These are phyloP conservation scores for Neocrepidodera transversa DNA, from an alignment of 2,888 invertebrate genomes.

Conservation along the genomic window DNA sequence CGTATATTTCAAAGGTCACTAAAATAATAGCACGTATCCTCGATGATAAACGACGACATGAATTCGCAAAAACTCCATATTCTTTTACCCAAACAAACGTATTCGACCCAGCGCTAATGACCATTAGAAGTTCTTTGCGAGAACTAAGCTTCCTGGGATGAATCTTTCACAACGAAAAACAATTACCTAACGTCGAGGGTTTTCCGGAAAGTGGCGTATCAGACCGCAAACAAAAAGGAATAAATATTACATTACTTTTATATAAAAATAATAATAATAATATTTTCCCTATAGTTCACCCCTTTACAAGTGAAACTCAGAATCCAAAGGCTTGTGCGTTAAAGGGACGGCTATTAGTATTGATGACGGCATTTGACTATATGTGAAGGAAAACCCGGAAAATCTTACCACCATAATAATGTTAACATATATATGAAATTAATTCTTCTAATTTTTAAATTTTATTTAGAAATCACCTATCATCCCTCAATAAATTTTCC, in stretches of 20 bases:
- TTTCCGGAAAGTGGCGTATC: constrained; percentile 27
- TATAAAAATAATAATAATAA: too few relatives aligned
- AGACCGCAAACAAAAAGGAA: neutral
- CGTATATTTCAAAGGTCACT: neutral
- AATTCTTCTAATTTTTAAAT: too few relatives aligned
- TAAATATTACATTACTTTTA: neutral
- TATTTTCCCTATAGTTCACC: too few relatives aligned
- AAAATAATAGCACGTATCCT: neutral
- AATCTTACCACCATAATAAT: too few relatives aligned
- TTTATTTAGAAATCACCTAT: too few relatives aligned
- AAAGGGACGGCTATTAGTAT: too few relatives aligned
- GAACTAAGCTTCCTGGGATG: constrained; percentile 11
- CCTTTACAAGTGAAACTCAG: too few relatives aligned
- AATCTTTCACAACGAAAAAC: constrained; percentile 33
- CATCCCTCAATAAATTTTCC: too few relatives aligned
- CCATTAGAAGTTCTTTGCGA: constrained; percentile 9
- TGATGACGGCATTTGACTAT: too few relatives aligned
- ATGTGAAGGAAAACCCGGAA: too few relatives aligned
- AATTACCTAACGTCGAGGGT: constrained; percentile 37
- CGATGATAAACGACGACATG: constrained; percentile 12
- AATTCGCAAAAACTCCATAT: constrained; percentile 11
- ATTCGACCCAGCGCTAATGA: constrained; percentile 22
- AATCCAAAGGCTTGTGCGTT: too few relatives aligned
- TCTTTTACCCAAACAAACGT: constrained; percentile 7
- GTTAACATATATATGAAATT: too few relatives aligned